These are phyloP conservation scores for Monopterus albus DNA, from an alignment of 2,113 vertebrate species.

Conservation along the genomic window DNA sequence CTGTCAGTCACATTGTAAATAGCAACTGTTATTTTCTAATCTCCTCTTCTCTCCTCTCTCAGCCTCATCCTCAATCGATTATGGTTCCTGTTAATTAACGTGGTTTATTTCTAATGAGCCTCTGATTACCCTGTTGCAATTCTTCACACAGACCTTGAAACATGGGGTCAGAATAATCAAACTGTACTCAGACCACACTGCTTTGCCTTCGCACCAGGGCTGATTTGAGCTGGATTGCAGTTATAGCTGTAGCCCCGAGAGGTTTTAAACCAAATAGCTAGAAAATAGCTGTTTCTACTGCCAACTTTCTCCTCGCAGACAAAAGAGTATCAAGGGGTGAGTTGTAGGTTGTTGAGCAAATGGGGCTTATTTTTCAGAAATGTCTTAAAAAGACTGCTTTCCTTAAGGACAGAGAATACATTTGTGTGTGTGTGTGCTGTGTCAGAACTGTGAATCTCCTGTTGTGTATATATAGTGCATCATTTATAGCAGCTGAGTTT, in stretches of 20 bases:
- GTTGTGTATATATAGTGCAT: too few species aligned
- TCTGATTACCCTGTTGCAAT: constrained; percentile 50
- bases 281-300: constrained; percentile 16
- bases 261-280: constrained; percentile 23
- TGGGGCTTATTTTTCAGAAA: constrained; percentile 24
- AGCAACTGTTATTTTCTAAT: constrained; percentile 9
- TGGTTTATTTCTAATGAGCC: constrained; percentile 54
- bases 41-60: neutral
- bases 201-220: neutral
- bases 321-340: constrained; percentile 18
- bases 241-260: neutral
- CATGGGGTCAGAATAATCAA: constrained; percentile 30
- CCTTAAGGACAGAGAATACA: neutral
- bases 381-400: constrained; percentile 21
- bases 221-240: constrained; percentile 1
- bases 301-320: constrained; percentile 8
- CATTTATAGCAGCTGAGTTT: too few species aligned
- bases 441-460: constrained; percentile 3
- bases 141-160: constrained; percentile 22
- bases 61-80: constrained; percentile 36
- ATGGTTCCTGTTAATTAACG: constrained; percentile 41
- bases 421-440: neutral
- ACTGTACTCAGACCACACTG: constrained; percentile 10
- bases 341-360: constrained; percentile 8
- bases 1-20: constrained; percentile 35